Evolutionary conservation across 1,140 invertebrate species (phyloP).

Genomic region (Battus philenor): DNA sequence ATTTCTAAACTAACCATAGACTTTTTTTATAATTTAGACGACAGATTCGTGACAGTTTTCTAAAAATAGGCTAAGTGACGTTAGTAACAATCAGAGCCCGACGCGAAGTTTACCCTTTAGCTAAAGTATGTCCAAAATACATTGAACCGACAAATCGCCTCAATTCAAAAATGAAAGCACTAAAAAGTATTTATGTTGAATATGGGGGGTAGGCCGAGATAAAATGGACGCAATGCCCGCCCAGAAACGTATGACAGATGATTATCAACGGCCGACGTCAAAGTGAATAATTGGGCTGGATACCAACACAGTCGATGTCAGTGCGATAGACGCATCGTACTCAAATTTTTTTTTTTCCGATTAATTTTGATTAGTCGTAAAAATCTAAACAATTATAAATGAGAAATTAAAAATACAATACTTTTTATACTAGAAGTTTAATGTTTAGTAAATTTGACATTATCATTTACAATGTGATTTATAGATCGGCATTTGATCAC

Average conservation of each 20-base stretch:
- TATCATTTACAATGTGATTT: no score
- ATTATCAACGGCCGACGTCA: conserved; percentile 69
- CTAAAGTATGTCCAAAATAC: conserved; percentile 35
- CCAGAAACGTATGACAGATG: conserved; percentile 66
- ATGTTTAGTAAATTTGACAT: no score
- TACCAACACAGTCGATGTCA: background rate
- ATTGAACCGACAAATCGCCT: conserved; percentile 22
- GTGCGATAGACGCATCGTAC: background rate
- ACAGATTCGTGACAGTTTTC: no score
- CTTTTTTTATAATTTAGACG: no score
- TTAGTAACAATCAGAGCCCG: conserved; percentile 49
- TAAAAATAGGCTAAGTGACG: no score
- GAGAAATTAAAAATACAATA: no score
- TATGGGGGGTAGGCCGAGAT: conserved; percentile 29
- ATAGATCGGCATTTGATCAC: no score
- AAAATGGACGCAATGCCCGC: conserved; percentile 40
- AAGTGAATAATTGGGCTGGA: conserved; percentile 72
- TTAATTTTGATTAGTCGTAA: no score
- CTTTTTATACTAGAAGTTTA: no score
- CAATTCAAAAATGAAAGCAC: conserved; percentile 14
- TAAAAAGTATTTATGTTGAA: conserved; percentile 21
- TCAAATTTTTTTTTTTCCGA: no score
- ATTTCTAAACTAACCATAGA: no score
- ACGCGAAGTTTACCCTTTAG: conserved; percentile 56
- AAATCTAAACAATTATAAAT: no score